Base-by-base conservation (phyloP, 35 echinoderm and acorn worm genomes). In the Eucidaris tribuloides region DNA sequence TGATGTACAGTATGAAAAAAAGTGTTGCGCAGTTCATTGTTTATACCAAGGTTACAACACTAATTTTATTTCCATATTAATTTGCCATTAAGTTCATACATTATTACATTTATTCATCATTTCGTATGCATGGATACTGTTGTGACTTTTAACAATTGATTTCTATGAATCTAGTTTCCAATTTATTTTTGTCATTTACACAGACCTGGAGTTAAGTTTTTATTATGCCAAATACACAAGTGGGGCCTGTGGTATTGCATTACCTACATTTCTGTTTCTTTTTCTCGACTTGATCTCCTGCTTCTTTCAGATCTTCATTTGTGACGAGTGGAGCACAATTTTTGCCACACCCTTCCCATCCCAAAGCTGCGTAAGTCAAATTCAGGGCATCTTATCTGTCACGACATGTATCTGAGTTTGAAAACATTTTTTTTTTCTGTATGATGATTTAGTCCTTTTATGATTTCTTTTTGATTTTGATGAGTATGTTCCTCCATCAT, bases 341-440 rank as follows among this genome's bases (percentile, higher is more conserved):
- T 94, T 76, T 94, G 85, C 86, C 92, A 88, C 87, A 94, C 87
- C 87, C 92, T 86, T 88, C 90, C 87, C 81, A 93, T 93, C 80
- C 91, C 91, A 94, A 94, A 90, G 77, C 92, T 76, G 82, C 82
- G 92, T 94, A 94, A 94, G 92, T 94, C 64, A 85, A 81, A 89
- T 89, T 83, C 58, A 48, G 78, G 65, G 79, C 42, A 74, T 74
- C 68, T 74, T 74, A 44, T 44, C 34, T 74, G 68, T 74, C 41
- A 74, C 7, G n/a, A n/a, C n/a, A n/a, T 64, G 61, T 64, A 29
- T 64, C 61, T 64, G 30, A 64, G 61, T 64, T 64, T 64, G 61
- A 34, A 32, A 27, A 28, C 68, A n/a, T n/a, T n/a, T n/a, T n/a
- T 74, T 74, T 33, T 74, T 44, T 23, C 24, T 74, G 68, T 35